A percentile compares a stretch with the other conserved stretches of the same genome.
Evolutionary conservation across 2,888 invertebrate genomes (phyloP).

Genomic region (Nephrotoma flavescens): DNA sequence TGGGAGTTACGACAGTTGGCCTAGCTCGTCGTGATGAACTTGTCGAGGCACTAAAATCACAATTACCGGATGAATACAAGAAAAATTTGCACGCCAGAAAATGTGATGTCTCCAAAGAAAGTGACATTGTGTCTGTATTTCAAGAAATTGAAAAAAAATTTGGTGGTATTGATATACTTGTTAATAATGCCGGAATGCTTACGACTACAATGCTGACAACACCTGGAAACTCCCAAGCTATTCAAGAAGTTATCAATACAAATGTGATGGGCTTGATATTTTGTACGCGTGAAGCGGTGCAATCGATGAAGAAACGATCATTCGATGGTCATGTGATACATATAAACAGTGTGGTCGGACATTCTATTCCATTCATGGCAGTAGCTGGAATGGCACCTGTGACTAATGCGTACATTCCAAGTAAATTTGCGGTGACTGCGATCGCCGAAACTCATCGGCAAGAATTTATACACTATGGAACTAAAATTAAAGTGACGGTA

Average conservation of each 20-base stretch:
- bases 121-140: slow-evolving; percentile 38
- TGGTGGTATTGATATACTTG: slow-evolving; percentile 38
- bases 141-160: slow-evolving; percentile 32
- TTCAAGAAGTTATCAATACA: slow-evolving; percentile 28
- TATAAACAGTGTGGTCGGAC: slow-evolving; percentile 29
- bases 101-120: slow-evolving; percentile 37
- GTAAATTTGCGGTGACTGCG: slow-evolving; percentile 10
- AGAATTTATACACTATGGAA: slow-evolving; percentile 10
- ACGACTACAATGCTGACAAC: slow-evolving; percentile 12
- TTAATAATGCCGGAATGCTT: slow-evolving; percentile 41
- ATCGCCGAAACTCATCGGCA: slow-evolving; percentile 12
- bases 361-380: slow-evolving; percentile 13
- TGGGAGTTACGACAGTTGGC: slow-evolving; percentile 40
- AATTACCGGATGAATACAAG: slow-evolving; percentile 15
- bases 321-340: slow-evolving; percentile 33
- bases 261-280: slow-evolving; percentile 31
- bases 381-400: slow-evolving; percentile 7
- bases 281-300: slow-evolving; percentile 32
- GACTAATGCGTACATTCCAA: neutral
- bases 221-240: slow-evolving; percentile 14
- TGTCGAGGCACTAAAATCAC: slow-evolving; percentile 17
- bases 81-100: slow-evolving; percentile 20
- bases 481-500: neutral
- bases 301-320: slow-evolving; percentile 32
- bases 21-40: slow-evolving; percentile 36